Base-by-base conservation (phyloP, 2,888 invertebrate species). In the Eurytoma adleriae region DNA sequence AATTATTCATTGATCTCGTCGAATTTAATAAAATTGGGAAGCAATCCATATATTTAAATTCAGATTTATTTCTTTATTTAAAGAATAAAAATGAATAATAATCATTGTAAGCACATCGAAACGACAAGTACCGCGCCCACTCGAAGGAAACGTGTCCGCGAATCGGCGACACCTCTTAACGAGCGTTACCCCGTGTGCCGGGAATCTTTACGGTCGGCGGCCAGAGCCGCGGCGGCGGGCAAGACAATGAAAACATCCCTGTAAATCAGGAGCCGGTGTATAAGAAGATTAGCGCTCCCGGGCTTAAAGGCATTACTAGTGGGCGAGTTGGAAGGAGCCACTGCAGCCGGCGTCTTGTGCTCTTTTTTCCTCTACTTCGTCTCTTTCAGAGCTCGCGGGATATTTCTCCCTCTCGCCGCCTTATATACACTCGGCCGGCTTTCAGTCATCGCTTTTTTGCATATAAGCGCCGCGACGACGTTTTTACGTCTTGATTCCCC, bases 181-280 rank as follows among this genome's bases (percentile, higher is more conserved):
- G 77, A 57, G 48, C 68, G 72, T 77, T 77, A 68, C 82, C 67
- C 78, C n/a, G 52, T 12, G 79, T 71, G 77, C 80, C 14, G 24
- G 7, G 59, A 54, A 76, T 79, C 83, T 85, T 86, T 84, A 86
- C 79, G 85, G 84, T 70, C 80, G 84, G 81, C 79, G 80, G 84
- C 84, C 82, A 85, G 84, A 86, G 52, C 59, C 57, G 40, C 40
- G 18, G 14, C 70, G 84, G 82, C 40, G 40, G 7, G 40, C 10
- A 84, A 86, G 87, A 87, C 87, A 88, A 86, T 88, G 88, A 89
- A 89, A 89, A 89, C 89, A 89, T 86, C 87, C 86, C 89, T 86
- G 87, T 89, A 89, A 89, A 89, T 89, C 89, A 89, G 85, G 64
- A 85, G 85, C 83, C 83, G 82, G 86, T 77, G 40, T 77, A 68